phyloP scores from a whole-genome alignment of 1,140 invertebrate genomes.

The Trigoniulus corallinus region DNA sequence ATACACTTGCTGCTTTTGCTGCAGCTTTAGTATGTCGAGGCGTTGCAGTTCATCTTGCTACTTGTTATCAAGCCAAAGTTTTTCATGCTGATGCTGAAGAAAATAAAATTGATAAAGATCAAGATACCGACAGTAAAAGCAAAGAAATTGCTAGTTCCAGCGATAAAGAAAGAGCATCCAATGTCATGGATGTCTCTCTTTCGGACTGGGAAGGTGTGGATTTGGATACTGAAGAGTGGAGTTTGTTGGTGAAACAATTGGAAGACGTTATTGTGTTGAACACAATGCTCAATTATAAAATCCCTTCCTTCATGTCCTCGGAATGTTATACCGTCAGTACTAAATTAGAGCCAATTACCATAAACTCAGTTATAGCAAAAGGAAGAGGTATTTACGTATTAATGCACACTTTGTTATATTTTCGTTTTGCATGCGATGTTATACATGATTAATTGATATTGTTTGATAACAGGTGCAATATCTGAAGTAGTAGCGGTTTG shows the following conservation, averaged over 20 bases:
- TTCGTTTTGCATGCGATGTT: too few species aligned
- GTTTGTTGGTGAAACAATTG: constrained; percentile 63
- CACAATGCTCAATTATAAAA: constrained; percentile 34
- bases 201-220: constrained; percentile 66
- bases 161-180: constrained; percentile 11
- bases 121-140: not conserved
- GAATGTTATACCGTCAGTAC: too few species aligned
- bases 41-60: constrained; percentile 20
- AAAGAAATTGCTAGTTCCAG: not conserved
- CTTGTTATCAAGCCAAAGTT: constrained; percentile 4
- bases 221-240: constrained; percentile 69
- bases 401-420: too few species aligned
- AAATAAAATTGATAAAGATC: not conserved
- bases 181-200: constrained; percentile 12
- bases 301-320: too few species aligned
- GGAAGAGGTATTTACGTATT: not conserved
- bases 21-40: constrained; percentile 16
- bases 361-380: not conserved
- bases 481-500: not conserved
- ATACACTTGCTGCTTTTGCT: constrained; percentile 19
- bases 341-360: too few species aligned
- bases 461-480: too few species aligned
- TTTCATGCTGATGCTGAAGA: too few species aligned
- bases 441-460: too few species aligned
- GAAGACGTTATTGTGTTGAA: constrained; percentile 70